Evolutionary conservation across 2,888 invertebrate genomes (phyloP), one percentile per base, ranked within the genome.

Genomic region (Dasypolia templi): DNA sequence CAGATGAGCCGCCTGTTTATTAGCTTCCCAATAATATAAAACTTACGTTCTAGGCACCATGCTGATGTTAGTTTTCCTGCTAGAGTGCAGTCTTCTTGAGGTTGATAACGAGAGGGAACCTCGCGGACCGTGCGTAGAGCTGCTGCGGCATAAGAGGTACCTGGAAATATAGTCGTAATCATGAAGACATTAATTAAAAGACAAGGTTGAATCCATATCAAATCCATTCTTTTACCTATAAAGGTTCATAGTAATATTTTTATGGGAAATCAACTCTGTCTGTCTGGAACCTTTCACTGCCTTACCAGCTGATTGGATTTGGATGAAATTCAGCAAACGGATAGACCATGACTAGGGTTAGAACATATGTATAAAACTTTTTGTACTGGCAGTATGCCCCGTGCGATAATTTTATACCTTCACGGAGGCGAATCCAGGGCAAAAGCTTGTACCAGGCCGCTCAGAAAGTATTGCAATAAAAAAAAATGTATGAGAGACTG

Each of bases 1-100:
- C 9, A 14, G 14, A 1, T 72, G n/a, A 7, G 17, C 7, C 4
- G 12, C n/a, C 12, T 71, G 26, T 26, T 42, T 9, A 2, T 35
- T 59, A 14, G n/a, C 22, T 42, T 44, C 4, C 1, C 2, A 64
- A 19, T 73, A 11, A 22, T 19, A 46, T 19, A 19, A 26, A 17
- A 92, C 95, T 93, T 79, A 96, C 96, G 95, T 96, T 79, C 95
- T 89, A 2, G 94, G 94, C 77, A 95, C 94, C 95, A 96, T 96
- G 77, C 95, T 96, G 87, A 96, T 94, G 83, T 95, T 96, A 3
- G 96, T 96, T 84, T 96, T 96, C 72, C 96, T 91, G 88, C 96
- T 96, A 51, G 96, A 96, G 53, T 93, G 91, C 9, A 96, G 86
- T 77, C 96, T 91, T 76, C 96, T 89, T 0, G 96, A 96, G 0